Evolutionary conservation across 1,140 invertebrate genomes (phyloP).

Genomic region (Ceratina australensis): DNA sequence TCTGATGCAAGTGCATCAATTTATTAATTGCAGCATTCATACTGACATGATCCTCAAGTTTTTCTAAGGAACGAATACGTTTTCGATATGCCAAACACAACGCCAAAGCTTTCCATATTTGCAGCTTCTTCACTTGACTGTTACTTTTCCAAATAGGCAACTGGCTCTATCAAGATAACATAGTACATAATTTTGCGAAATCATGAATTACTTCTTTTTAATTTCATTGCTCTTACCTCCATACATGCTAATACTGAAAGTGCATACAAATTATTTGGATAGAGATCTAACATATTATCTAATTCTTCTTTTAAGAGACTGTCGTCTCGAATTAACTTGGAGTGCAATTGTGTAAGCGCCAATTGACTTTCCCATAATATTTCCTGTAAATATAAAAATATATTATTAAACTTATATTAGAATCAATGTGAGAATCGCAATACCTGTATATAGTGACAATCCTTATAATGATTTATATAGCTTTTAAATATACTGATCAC

Average conservation of each 20-base stretch:
- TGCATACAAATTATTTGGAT: constrained; percentile 81
- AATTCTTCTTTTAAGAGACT: constrained; percentile 55
- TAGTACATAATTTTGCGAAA: too few relatives aligned
- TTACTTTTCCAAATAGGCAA: constrained; percentile 72
- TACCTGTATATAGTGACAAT: constrained; percentile 65
- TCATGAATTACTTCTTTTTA: not conserved
- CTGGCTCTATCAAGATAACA: constrained; percentile 67
- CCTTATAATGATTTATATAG: constrained; percentile 67
- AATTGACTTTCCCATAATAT: constrained; percentile 73
- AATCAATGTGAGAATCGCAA: constrained; percentile 2
- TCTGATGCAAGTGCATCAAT: constrained; percentile 71
- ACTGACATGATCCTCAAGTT: constrained; percentile 57
- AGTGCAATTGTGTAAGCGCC: constrained; percentile 76
- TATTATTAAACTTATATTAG: not conserved
- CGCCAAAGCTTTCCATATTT: constrained; percentile 69
- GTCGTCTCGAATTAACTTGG: constrained; percentile 54
- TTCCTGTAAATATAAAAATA: constrained; percentile 64
- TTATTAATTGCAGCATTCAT: constrained; percentile 71
- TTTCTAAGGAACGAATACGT: constrained; percentile 63
- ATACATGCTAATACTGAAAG: constrained; percentile 73
- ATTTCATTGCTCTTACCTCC: constrained; percentile 67
- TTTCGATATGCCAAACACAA: constrained; percentile 70
- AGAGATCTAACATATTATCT: constrained; percentile 74
- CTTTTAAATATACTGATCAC: constrained; percentile 63
- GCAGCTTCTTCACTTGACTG: constrained; percentile 52